A percentile compares a stretch with the other conserved stretches of the same genome.
Evolutionary conservation across 2,888 invertebrate genomes (phyloP).

Genomic region (Alsophila aescularia): DNA sequence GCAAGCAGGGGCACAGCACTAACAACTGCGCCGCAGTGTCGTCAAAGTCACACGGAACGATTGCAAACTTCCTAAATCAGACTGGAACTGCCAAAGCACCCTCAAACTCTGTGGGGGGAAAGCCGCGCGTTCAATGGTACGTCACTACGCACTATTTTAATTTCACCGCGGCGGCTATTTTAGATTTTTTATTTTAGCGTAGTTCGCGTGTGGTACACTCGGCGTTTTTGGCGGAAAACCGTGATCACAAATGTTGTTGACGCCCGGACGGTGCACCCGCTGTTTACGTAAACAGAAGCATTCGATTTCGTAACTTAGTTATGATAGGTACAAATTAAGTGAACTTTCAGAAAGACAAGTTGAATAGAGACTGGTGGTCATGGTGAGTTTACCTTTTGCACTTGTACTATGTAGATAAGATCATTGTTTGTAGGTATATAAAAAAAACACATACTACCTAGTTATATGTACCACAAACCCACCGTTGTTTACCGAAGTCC

Average conservation of each 20-base stretch:
- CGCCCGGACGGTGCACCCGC: constrained; percentile 59
- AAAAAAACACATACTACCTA: no score
- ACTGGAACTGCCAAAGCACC: constrained; percentile 6
- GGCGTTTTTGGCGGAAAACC: constrained; percentile 77
- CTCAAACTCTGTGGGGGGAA: constrained; percentile 72
- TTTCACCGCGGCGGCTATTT: constrained; percentile 77
- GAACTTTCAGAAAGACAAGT: not conserved
- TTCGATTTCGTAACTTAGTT: no score
- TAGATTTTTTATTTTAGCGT: constrained; percentile 81
- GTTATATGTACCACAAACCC: no score
- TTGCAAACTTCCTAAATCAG: no score
- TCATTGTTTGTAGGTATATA: no score
- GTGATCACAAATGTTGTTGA: constrained; percentile 59
- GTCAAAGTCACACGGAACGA: no score
- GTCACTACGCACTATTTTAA: constrained; percentile 67
- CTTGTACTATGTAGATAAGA: no score
- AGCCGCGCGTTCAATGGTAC: constrained; percentile 49
- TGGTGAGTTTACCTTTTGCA: no score
- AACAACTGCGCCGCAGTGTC: no score
- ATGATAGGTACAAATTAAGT: no score
- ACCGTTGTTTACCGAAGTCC: no score
- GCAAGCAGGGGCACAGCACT: no score
- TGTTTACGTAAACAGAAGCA: constrained; percentile 19
- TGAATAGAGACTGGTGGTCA: not conserved
- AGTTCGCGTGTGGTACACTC: constrained; percentile 81